phyloP scores from a whole-genome alignment of 2,113 vertebrate genomes.

The Calidris pugnax region DNA sequence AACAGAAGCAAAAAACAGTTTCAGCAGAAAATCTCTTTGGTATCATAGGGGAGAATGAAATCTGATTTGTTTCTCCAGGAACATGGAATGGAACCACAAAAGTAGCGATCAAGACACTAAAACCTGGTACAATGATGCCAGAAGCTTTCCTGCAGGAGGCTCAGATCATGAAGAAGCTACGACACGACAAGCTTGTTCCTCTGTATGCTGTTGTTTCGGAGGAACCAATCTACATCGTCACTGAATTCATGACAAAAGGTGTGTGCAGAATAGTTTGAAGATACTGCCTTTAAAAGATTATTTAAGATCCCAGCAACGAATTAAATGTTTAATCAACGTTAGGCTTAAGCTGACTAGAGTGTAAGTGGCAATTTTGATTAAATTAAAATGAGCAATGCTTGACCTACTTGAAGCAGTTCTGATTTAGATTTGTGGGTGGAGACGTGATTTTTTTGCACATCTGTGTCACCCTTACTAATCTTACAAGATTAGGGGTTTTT shows the following conservation, averaged over 20 bases:
- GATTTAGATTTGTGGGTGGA: neutral
- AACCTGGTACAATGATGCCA: slow-evolving; percentile 95
- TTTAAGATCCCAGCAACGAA: slow-evolving; percentile 8
- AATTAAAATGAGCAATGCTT: neutral
- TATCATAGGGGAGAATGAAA: neutral
- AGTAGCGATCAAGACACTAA: slow-evolving; percentile 95
- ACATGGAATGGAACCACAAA: slow-evolving; percentile 97
- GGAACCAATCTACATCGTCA: slow-evolving; percentile 95
- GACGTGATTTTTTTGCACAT: neutral
- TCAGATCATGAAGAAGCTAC: slow-evolving; percentile 95
- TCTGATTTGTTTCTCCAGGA: slow-evolving; percentile 72
- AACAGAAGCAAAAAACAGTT: neutral
- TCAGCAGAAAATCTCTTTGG: neutral
- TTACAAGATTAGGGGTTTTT: neutral
- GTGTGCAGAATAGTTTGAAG: neutral
- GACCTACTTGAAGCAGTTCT: slow-evolving; percentile 49
- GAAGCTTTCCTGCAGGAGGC: slow-evolving; percentile 96
- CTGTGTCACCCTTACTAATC: slow-evolving; percentile 18
- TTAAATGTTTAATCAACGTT: slow-evolving; percentile 23
- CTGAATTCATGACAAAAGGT: slow-evolving; percentile 98
- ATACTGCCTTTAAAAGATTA: neutral
- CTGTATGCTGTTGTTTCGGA: slow-evolving; percentile 94
- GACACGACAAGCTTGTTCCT: slow-evolving; percentile 94
- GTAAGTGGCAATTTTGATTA: slow-evolving; percentile 33
- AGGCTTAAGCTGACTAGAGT: neutral